phyloP scores from a whole-genome alignment of 2,113 vertebrate genomes.

The Lasiurus borealis region DNA sequence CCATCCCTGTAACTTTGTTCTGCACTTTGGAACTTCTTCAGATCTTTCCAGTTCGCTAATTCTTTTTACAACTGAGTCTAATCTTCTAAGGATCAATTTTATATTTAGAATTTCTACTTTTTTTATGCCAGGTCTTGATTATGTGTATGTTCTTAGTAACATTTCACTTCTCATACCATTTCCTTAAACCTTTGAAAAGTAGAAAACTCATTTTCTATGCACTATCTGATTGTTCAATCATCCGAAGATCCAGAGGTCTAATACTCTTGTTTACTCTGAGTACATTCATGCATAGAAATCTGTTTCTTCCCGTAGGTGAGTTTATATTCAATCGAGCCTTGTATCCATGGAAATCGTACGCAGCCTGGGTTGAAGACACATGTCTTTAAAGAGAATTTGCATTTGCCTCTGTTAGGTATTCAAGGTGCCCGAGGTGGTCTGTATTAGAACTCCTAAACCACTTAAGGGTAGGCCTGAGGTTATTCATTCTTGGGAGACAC shows the following conservation, averaged over 20 bases:
- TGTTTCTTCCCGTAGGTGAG: not conserved
- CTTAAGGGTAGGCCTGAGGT: not conserved
- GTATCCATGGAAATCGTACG: not conserved
- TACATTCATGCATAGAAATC: constrained; percentile 36
- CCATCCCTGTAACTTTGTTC: not conserved
- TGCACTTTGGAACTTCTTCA: not conserved
- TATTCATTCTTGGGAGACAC: constrained; percentile 26
- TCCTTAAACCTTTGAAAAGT: constrained; percentile 41
- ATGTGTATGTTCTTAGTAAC: not conserved
- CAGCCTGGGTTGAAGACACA: constrained; percentile 1
- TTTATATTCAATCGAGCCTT: not conserved
- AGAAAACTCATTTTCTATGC: constrained; percentile 52
- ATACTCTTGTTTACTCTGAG: constrained; percentile 27
- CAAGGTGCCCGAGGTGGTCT: not conserved
- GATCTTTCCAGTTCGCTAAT: constrained; percentile 20
- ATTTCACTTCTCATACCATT: constrained; percentile 38
- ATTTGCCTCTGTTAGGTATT: not conserved
- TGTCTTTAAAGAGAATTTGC: constrained; percentile 6
- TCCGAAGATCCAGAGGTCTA: not conserved
- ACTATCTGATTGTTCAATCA: not conserved
- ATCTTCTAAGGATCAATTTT: not conserved
- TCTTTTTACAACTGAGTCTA: constrained; percentile 57
- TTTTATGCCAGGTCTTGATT: not conserved
- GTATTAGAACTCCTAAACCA: not conserved
- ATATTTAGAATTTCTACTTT: constrained; percentile 32